Evolutionary conservation across 2,888 invertebrate species (phyloP).

Genomic region (Diploptera punctata): DNA sequence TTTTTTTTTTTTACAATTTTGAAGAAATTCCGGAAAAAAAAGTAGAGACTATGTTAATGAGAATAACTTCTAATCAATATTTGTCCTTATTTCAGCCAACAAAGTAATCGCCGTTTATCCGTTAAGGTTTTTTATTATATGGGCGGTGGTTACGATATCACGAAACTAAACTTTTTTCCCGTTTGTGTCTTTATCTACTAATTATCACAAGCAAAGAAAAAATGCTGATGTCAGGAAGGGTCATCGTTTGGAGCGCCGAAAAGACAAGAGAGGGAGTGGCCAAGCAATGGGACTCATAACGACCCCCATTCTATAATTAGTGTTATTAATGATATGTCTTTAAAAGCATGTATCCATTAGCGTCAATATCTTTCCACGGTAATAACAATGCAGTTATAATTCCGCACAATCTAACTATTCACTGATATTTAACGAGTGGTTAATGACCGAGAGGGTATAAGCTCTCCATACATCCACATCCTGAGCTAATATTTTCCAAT

Average conservation of each 20-base stretch:
- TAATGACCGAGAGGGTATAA: too few species aligned
- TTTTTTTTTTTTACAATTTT: too few species aligned
- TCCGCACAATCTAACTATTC: too few species aligned
- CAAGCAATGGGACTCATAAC: neutral
- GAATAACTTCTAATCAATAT: neutral
- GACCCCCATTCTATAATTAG: too few species aligned
- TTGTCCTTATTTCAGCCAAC: neutral
- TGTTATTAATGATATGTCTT: conserved; percentile 25
- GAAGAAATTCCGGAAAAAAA: too few species aligned
- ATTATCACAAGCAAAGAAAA: conserved; percentile 27
- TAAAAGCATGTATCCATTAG: too few species aligned
- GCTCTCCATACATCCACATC: too few species aligned
- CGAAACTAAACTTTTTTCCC: conserved; percentile 8
- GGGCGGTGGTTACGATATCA: conserved; percentile 33
- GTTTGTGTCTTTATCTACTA: conserved; percentile 35
- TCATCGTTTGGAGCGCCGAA: neutral
- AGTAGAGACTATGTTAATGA: too few species aligned
- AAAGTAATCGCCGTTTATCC: conserved; percentile 18
- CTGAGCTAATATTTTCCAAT: too few species aligned
- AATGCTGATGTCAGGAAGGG: neutral
- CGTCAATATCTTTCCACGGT: too few species aligned
- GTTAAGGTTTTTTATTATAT: conserved; percentile 29
- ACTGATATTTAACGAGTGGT: too few species aligned
- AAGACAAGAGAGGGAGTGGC: conserved; percentile 21
- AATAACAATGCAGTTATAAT: too few species aligned